Conservation (phyloP, 2,113 vertebrate genomes). For the Corvus moneduloides region DNA sequence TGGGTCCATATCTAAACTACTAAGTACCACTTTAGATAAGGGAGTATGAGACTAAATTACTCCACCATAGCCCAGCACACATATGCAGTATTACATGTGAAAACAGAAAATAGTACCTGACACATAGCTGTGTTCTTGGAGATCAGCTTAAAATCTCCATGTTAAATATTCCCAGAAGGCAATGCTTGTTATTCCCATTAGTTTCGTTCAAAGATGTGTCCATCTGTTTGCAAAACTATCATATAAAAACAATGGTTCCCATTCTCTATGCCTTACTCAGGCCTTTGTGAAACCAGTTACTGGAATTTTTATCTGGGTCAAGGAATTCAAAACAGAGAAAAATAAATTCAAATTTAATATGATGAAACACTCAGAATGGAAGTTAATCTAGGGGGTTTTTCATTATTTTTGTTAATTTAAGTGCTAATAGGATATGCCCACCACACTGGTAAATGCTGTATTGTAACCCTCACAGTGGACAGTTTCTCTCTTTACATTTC, state of each 20-base stretch:
- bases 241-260: neutral
- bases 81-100: neutral
- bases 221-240: neutral
- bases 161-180: constrained; percentile 1
- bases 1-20: neutral
- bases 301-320: constrained; percentile 2
- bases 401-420: neutral
- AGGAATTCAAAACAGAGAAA: neutral
- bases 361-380: neutral
- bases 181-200: neutral
- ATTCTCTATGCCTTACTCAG: neutral
- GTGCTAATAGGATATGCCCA: neutral
- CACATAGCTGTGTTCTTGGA: neutral
- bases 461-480: too few relatives aligned
- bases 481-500: neutral
- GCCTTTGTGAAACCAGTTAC: constrained; percentile 14
- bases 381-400: neutral
- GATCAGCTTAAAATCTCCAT: neutral
- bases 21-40: neutral
- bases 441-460: neutral
- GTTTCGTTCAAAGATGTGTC: neutral
- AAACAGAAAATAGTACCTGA: neutral
- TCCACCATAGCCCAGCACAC: neutral
- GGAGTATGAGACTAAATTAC: neutral
- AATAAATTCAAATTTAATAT: neutral